phyloP scores from a whole-genome alignment of 2,888 invertebrate species.

The Rapana venosa region DNA sequence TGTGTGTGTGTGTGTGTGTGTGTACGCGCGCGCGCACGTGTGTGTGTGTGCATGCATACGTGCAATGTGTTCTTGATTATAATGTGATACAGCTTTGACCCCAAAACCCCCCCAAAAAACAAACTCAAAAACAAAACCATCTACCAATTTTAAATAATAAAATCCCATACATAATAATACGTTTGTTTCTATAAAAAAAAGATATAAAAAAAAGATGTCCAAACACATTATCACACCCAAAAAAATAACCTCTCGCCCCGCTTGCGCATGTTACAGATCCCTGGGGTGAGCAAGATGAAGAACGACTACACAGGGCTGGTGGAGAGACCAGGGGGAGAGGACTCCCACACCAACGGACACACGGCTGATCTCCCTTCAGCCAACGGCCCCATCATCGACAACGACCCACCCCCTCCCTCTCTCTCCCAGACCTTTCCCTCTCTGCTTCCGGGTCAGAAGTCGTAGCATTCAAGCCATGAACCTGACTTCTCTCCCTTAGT shows the following conservation, averaged over 20 bases:
- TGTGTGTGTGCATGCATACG: too few relatives aligned
- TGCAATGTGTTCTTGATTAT: too few relatives aligned
- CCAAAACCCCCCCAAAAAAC: too few relatives aligned
- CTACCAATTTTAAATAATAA: neutral
- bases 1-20: too few relatives aligned
- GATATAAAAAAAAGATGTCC: too few relatives aligned
- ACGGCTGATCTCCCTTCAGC: neutral
- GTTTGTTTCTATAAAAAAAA: neutral
- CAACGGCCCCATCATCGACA: neutral
- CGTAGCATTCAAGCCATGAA: neutral
- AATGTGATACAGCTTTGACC: too few relatives aligned
- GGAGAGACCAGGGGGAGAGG: neutral
- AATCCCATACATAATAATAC: neutral
- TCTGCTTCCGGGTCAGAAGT: neutral
- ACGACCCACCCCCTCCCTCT: neutral
- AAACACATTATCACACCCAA: too few relatives aligned
- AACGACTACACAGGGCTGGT: neutral
- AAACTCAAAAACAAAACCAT: too few relatives aligned
- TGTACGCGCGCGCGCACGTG: too few relatives aligned
- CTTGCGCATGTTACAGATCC: neutral
- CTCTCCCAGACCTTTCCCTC: neutral
- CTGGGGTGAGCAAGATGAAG: conserved; percentile 20
- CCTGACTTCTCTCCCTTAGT: too few relatives aligned
- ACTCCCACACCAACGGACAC: neutral
- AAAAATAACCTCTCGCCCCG: too few relatives aligned